These are phyloP conservation scores for Cherax destructor DNA, from an alignment of 1,140 invertebrate species.

Conservation along the genomic window DNA sequence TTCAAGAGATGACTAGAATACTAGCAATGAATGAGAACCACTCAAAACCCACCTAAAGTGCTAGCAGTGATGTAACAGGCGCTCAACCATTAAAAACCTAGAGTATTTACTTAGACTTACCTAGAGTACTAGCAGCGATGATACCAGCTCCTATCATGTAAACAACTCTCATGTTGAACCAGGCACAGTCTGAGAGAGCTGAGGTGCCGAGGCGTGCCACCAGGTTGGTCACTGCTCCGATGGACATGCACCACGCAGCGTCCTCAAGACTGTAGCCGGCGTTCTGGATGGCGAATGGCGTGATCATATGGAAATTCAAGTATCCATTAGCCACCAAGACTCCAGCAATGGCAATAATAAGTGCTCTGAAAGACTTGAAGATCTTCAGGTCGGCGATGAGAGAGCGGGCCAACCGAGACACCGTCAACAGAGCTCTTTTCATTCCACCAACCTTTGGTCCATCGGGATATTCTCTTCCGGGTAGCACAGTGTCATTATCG, in stretches of 20 bases:
- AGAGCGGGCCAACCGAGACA: neutral
- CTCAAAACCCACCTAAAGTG: too few relatives aligned
- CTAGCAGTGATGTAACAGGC: too few relatives aligned
- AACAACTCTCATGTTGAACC: slow-evolving; percentile 43
- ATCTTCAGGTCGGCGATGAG: neutral
- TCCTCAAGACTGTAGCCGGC: slow-evolving; percentile 15
- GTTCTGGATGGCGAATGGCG: slow-evolving; percentile 29
- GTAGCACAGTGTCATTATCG: neutral
- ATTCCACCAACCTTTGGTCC: too few relatives aligned
- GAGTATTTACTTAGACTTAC: slow-evolving; percentile 7
- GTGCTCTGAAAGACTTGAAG: slow-evolving; percentile 21
- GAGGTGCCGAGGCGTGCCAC: slow-evolving; percentile 32
- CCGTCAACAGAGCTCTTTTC: neutral
- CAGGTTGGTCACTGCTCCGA: slow-evolving; percentile 17
- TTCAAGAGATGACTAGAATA: too few relatives aligned
- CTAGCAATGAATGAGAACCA: too few relatives aligned
- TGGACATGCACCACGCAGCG: slow-evolving; percentile 43
- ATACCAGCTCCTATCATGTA: slow-evolving; percentile 30
- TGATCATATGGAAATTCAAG: slow-evolving; percentile 39
- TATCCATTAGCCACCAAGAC: slow-evolving; percentile 13
- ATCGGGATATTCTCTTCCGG: neutral
- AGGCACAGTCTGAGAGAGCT: slow-evolving; percentile 35
- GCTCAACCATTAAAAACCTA: too few relatives aligned
- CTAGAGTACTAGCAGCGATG: neutral
- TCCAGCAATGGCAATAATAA: slow-evolving; percentile 42